phyloP scores from a whole-genome alignment of 2,888 invertebrate genomes.

The Pachydiplax longipennis region DNA sequence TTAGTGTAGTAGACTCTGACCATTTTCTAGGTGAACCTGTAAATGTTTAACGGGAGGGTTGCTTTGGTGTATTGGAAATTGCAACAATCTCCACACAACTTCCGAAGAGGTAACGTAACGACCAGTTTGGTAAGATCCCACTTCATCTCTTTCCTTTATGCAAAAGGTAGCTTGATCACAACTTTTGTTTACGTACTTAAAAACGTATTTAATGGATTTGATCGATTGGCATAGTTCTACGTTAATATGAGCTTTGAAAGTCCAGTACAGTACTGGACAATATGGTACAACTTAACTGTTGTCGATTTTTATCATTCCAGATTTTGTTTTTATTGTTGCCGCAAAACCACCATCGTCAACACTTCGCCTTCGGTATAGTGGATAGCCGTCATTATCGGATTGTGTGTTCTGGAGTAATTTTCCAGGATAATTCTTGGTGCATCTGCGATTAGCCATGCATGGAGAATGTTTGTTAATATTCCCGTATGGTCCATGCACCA shows the following conservation, averaged over 20 bases:
- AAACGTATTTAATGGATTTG: background rate
- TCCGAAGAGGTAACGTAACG: background rate
- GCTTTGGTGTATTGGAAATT: background rate
- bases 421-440: conserved; percentile 53
- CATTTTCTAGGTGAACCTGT: background rate
- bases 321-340: conserved; percentile 49
- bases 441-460: conserved; percentile 58
- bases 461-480: conserved; percentile 54
- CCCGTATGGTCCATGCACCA: conserved; percentile 60
- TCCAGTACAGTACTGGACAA: conserved; percentile 53
- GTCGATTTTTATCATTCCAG: conserved; percentile 56
- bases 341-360: conserved; percentile 47
- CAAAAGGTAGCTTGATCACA: background rate
- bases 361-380: background rate
- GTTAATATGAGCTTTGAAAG: background rate
- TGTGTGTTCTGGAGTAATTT: conserved; percentile 47
- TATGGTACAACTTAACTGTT: conserved; percentile 53
- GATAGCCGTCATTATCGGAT: conserved; percentile 48
- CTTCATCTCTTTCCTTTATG: background rate
- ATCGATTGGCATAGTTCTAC: background rate
- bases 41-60: too few relatives aligned
- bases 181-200: background rate
- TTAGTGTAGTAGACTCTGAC: background rate
- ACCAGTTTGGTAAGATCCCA: background rate
- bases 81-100: background rate